phyloP scores from a whole-genome alignment of 2,113 vertebrate genomes.

The Daboia siamensis region DNA sequence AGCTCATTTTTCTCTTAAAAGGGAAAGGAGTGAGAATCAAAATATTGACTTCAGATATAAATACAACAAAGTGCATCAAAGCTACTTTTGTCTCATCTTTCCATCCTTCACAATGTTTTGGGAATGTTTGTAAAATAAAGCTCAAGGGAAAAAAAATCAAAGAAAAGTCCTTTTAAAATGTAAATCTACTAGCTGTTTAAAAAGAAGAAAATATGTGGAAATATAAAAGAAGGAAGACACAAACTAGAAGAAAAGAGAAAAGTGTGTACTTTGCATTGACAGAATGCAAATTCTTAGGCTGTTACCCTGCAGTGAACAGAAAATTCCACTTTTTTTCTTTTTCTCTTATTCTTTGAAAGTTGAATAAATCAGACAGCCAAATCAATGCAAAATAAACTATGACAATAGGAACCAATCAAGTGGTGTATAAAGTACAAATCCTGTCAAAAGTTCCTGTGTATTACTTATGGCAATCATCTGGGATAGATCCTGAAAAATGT shows the following conservation, averaged over 20 bases:
- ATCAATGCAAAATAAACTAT: constrained; percentile 39
- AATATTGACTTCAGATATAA: constrained; percentile 32
- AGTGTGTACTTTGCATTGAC: constrained; percentile 19
- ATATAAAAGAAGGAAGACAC: constrained; percentile 22
- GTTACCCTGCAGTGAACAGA: constrained; percentile 26
- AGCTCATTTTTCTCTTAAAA: constrained; percentile 23
- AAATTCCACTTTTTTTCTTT: constrained; percentile 28
- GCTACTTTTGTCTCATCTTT: constrained; percentile 28
- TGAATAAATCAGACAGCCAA: constrained; percentile 44
- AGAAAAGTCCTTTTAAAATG: constrained; percentile 57
- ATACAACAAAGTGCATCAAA: constrained; percentile 53
- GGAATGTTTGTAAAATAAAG: constrained; percentile 42
- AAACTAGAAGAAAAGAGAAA: constrained; percentile 18
- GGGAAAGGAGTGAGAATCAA: constrained; percentile 29
- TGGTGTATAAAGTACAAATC: constrained; percentile 27
- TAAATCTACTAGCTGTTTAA: constrained; percentile 40
- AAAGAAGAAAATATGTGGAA: constrained; percentile 8
- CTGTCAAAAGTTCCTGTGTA: constrained; percentile 22
- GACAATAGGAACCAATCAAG: constrained; percentile 21
- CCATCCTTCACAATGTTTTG: constrained; percentile 33
- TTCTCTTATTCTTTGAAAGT: not conserved
- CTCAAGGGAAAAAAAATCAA: constrained; percentile 30
- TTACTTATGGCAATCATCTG: constrained; percentile 30
- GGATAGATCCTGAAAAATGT: constrained; percentile 26
- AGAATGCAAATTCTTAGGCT: constrained; percentile 37